Evolutionary conservation across 2,797 vertebrate genomes (phyloP).

Genomic region (Typhlichthys eigenmanni): DNA sequence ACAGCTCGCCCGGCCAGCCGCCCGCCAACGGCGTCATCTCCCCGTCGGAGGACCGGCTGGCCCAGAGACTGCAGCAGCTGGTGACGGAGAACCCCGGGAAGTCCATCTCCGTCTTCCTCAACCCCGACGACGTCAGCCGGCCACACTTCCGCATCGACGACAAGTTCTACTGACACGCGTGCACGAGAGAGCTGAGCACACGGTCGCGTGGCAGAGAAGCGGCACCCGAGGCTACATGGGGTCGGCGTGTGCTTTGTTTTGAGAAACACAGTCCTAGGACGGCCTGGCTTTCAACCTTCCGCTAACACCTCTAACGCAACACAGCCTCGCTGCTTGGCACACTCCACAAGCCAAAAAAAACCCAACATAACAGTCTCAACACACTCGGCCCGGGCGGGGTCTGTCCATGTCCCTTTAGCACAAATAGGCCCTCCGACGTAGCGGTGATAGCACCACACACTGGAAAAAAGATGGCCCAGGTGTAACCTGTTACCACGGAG

Average conservation of each 20-base stretch:
- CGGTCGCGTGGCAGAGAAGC: too few relatives aligned
- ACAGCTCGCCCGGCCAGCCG: constrained; percentile 67
- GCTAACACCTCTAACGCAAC: neutral
- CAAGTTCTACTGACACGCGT: constrained; percentile 79
- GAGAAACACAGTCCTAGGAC: constrained; percentile 6
- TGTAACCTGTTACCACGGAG: too few relatives aligned
- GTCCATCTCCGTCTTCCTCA: constrained; percentile 85
- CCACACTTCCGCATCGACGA: constrained; percentile 85
- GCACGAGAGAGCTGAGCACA: neutral
- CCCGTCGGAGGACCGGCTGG: constrained; percentile 76
- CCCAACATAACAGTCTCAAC: constrained; percentile 19
- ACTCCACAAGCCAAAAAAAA: constrained; percentile 56
- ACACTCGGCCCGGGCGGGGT: constrained; percentile 8
- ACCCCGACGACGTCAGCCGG: constrained; percentile 82
- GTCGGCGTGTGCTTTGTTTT: constrained; percentile 6
- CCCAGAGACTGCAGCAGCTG: constrained; percentile 81
- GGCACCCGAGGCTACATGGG: neutral
- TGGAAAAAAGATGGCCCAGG: neutral
- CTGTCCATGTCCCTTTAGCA: neutral
- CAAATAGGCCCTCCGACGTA: neutral
- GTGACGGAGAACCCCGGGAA: constrained; percentile 85
- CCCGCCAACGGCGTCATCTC: constrained; percentile 66
- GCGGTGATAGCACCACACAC: constrained; percentile 26
- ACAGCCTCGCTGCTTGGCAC: constrained; percentile 44
- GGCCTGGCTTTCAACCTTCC: constrained; percentile 6